Evolutionary conservation across 2,888 invertebrate species (phyloP).

Genomic region (Pseudococcus viburni): DNA sequence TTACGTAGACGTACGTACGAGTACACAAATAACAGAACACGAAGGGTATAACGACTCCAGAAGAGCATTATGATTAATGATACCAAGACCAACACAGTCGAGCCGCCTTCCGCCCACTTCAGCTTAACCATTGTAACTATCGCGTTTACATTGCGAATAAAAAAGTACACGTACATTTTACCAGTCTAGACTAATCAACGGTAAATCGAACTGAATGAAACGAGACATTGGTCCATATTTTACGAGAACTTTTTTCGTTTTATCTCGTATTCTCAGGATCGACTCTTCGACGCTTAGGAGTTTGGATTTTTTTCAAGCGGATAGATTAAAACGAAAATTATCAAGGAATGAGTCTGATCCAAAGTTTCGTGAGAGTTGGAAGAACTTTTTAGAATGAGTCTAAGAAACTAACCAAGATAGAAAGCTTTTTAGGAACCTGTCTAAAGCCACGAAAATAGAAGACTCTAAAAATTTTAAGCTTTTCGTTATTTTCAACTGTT

Average conservation of each 20-base stretch:
- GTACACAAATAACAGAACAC: neutral
- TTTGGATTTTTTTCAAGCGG: too few species aligned
- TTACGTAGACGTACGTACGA: neutral
- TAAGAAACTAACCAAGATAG: too few species aligned
- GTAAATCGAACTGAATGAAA: neutral
- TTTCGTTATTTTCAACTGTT: too few species aligned
- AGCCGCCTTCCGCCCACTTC: slow-evolving; percentile 14
- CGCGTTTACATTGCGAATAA: neutral
- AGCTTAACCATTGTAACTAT: neutral
- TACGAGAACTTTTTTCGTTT: neutral
- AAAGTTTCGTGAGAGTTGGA: too few species aligned
- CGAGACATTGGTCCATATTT: neutral
- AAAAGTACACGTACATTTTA: slow-evolving; percentile 5
- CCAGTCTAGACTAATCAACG: slow-evolving; percentile 32
- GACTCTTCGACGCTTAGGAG: neutral
- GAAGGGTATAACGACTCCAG: neutral
- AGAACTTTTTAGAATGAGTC: too few species aligned
- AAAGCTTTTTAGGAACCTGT: too few species aligned
- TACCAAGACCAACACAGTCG: neutral
- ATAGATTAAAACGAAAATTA: too few species aligned
- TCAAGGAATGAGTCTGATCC: too few species aligned
- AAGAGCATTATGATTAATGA: slow-evolving; percentile 5
- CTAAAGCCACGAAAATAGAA: too few species aligned
- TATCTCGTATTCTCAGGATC: neutral
- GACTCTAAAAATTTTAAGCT: too few species aligned